Evolutionary conservation across 2,113 vertebrate species (phyloP).

Genomic region (Varanus komodoensis): DNA sequence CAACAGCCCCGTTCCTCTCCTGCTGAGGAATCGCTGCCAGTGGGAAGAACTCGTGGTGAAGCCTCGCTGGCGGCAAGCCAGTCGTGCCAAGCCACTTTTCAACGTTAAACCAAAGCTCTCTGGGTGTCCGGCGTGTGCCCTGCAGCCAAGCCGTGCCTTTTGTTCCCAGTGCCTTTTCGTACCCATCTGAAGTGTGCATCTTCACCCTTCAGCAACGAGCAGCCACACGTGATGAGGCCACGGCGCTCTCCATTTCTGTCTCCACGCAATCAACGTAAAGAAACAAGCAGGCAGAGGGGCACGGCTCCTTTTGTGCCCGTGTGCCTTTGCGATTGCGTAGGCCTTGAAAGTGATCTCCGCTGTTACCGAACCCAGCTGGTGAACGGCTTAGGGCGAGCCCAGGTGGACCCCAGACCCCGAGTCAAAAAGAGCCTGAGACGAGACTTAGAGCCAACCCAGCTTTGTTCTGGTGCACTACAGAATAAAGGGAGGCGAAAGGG

Average conservation of each 20-base stretch:
- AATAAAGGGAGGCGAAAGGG: no score
- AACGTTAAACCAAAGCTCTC: background rate
- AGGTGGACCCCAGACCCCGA: no score
- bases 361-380: no score
- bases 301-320: background rate
- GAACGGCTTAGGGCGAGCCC: no score
- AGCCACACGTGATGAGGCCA: background rate
- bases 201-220: background rate
- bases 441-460: no score
- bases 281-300: background rate
- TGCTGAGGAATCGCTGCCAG: background rate
- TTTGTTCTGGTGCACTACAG: no score
- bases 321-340: background rate
- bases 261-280: background rate
- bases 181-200: background rate
- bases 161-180: background rate
- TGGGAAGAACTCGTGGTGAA: accelerated
- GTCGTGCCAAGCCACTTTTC: accelerated
- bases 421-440: no score
- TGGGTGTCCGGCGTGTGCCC: background rate
- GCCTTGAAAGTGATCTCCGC: no score
- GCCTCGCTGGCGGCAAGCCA: background rate
- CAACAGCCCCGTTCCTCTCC: background rate
- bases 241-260: background rate
- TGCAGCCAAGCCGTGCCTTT: background rate